These are phyloP conservation scores for Hydrocynus forskahlii DNA, from an alignment of 2,797 vertebrate genomes.

Conservation along the genomic window DNA sequence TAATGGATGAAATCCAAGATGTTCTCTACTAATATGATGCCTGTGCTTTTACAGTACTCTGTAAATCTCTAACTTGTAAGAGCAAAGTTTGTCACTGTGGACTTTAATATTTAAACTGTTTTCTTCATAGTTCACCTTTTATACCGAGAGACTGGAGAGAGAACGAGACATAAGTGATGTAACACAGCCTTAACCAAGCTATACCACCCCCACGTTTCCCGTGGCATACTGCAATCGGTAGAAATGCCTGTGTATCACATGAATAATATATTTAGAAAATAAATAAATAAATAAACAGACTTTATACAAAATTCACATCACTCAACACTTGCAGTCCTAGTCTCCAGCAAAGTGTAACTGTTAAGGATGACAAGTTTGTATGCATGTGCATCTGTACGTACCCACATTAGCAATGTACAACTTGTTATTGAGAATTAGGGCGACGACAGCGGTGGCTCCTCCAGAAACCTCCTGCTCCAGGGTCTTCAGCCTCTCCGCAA, in stretches of 20 bases:
- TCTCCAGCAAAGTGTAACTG: too few species aligned
- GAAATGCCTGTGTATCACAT: too few species aligned
- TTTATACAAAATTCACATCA: too few species aligned
- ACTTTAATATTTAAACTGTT: not conserved
- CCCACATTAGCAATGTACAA: constrained; percentile 95
- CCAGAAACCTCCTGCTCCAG: constrained; percentile 94
- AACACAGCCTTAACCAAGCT: not conserved
- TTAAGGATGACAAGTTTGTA: not conserved
- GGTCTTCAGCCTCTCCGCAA: constrained; percentile 87
- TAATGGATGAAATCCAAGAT: not conserved
- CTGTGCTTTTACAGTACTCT: not conserved
- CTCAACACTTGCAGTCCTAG: too few species aligned
- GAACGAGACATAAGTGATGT: not conserved
- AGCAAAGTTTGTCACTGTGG: not conserved
- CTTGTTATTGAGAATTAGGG: constrained; percentile 91
- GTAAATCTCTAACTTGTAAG: not conserved
- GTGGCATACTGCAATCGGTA: not conserved
- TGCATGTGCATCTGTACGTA: constrained; percentile 65
- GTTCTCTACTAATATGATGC: not conserved
- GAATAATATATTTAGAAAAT: too few species aligned
- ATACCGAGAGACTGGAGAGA: not conserved
- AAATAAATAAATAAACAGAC: too few species aligned
- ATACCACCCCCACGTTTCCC: not conserved
- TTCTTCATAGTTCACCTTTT: not conserved
- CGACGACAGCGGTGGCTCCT: constrained; percentile 92